phyloP scores from a whole-genome alignment of 2,113 vertebrate species.

The Fulmarus glacialis region DNA sequence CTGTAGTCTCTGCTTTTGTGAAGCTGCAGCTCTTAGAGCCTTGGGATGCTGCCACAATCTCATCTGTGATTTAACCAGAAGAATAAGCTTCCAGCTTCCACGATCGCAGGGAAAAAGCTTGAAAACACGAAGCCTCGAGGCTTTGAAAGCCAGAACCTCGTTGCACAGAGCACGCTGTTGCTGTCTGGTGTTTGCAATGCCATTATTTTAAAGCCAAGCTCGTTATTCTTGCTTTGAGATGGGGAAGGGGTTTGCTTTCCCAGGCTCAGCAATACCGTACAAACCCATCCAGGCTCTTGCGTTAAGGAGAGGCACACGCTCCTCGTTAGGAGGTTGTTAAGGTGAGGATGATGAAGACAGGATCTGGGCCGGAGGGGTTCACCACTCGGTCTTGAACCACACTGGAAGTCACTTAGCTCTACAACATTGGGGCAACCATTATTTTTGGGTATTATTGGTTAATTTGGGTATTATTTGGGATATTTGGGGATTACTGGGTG shows the following conservation, averaged over 20 bases:
- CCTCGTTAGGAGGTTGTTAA: background rate
- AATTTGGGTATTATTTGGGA: background rate
- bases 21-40: background rate
- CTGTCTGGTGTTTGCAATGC: background rate
- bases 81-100: background rate
- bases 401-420: background rate
- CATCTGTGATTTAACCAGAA: background rate
- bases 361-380: background rate
- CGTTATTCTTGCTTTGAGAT: background rate
- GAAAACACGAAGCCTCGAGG: background rate
- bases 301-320: background rate
- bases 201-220: background rate
- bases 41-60: background rate
- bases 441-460: background rate
- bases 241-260: background rate
- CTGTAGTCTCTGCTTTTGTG: rapidly evolving
- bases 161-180: background rate
- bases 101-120: rapidly evolving
- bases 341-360: background rate
- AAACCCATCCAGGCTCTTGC: background rate
- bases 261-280: background rate
- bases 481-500: background rate
- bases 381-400: background rate
- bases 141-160: background rate
- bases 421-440: background rate